Base-by-base conservation (phyloP, 2,888 invertebrate genomes). In the Ophioninae sp. region DNA sequence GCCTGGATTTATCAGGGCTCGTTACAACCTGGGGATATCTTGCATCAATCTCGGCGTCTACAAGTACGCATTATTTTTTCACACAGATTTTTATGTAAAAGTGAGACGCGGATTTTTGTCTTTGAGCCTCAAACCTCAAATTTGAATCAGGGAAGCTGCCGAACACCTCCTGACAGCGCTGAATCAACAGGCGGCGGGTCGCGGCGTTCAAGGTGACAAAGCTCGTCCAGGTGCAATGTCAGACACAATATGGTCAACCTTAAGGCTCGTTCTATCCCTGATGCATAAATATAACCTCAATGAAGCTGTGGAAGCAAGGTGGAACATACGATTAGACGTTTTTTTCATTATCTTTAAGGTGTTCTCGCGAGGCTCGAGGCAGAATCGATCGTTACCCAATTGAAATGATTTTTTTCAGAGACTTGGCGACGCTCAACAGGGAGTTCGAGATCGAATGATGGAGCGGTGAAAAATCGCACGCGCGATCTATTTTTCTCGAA, bases 21-120 rank as follows among this genome's bases (percentile, higher is more conserved):
- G 99, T 83, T 99, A 99, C 92, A 99, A 99, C 94, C 96, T 99
- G 81, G 99, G 99, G 39, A 99, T 99, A 78, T 98, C 98, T 82
- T 99, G 99, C 92, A 97, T 99, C 93, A 99, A 99, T 93, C 95
- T 99, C 67, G 96, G 97, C 88, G 98, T 98, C 65, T 97, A 99
- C 91, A 94, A 93, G 96, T 96, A 88, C 88, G 89, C 85, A 56
- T 65, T 37, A n/a, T 37, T 6, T 6, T 64, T 64, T 1, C 7
- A 17, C 8, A n/a, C 7, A 13, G 7, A 8, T 20, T 10, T 30
- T 56, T 57, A 6, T 13, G 1, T 3, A 13, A 17, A 13, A 13
- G 17, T 1, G 50, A 0, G 20, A 41, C n/a, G 10, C 7, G 7
- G 41, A 10, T 56, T 56, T 56, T 64, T 20, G 56, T 13, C 41